These are phyloP conservation scores for Macaria notata DNA, from an alignment of 2,888 invertebrate species.

Conservation along the genomic window DNA sequence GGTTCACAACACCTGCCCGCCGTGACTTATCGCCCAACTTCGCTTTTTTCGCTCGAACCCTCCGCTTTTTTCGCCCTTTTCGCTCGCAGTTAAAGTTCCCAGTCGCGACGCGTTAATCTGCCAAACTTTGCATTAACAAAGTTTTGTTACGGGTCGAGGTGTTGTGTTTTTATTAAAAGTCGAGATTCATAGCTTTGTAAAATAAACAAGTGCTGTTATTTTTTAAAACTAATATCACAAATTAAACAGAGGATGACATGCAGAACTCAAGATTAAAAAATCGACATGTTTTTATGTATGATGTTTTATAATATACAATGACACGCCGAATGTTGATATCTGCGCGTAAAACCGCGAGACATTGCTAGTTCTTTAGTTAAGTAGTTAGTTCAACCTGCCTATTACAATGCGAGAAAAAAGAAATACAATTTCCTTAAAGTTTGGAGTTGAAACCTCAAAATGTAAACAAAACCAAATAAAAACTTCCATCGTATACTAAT, in stretches of 20 bases:
- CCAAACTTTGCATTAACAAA: slow-evolving; percentile 30
- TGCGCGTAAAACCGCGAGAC: too few relatives aligned
- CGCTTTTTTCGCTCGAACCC: slow-evolving; percentile 33
- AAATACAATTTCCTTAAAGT: background rate
- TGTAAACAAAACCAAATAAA: slow-evolving; percentile 7
- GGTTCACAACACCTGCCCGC: slow-evolving; percentile 44
- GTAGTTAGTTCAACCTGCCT: too few relatives aligned
- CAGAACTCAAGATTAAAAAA: too few relatives aligned
- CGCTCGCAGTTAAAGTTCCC: slow-evolving; percentile 31
- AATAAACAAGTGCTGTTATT: too few relatives aligned
- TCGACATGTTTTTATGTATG: too few relatives aligned
- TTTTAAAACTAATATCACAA: too few relatives aligned
- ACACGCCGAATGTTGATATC: too few relatives aligned
- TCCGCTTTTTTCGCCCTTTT: slow-evolving; percentile 31
- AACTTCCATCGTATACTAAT: slow-evolving; percentile 23
- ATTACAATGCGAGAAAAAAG: too few relatives aligned
- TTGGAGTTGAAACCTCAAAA: background rate
- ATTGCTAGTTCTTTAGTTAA: too few relatives aligned
- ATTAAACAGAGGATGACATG: too few relatives aligned
- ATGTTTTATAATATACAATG: too few relatives aligned
- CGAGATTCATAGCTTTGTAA: slow-evolving; percentile 7
- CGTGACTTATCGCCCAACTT: slow-evolving; percentile 41
- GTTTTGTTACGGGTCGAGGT: slow-evolving; percentile 28
- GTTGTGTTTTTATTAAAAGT: slow-evolving; percentile 27
- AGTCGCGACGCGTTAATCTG: slow-evolving; percentile 35